Percentiles rank a stretch among this genome's conserved stretches.
These are phyloP conservation scores for Monodelphis domestica DNA, from an alignment of 2,797 vertebrate species.

Conservation along the genomic window DNA sequence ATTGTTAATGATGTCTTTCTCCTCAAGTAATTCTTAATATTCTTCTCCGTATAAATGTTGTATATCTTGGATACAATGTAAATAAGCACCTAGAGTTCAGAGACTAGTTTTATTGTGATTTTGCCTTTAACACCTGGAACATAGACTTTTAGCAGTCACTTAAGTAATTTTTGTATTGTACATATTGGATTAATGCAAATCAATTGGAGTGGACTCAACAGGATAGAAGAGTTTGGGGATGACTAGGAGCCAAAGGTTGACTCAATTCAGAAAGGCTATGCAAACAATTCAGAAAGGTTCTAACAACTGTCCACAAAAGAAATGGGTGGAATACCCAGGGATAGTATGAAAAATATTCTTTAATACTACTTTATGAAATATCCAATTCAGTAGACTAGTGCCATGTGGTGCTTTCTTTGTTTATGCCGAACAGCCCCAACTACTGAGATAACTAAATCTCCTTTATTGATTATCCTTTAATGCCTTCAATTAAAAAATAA, in stretches of 20 bases:
- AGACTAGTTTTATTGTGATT: background rate
- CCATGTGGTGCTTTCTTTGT: background rate
- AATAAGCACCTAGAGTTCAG: background rate
- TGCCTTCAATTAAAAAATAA: background rate
- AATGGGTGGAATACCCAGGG: background rate
- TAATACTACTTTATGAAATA: slow-evolving; percentile 6
- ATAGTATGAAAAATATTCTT: background rate
- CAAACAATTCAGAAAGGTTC: background rate
- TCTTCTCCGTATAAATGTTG: background rate
- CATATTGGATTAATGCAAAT: background rate
- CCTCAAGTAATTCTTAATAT: background rate
- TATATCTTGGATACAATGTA: background rate
- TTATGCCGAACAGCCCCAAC: background rate
- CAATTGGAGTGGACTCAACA: background rate
- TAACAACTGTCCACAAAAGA: background rate
- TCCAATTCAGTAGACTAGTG: background rate
- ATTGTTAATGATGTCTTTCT: background rate
- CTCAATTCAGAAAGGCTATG: background rate
- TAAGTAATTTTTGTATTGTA: background rate
- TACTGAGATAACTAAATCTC: background rate
- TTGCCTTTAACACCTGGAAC: background rate
- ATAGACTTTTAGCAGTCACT: background rate
- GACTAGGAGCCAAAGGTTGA: background rate
- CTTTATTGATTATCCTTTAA: background rate
- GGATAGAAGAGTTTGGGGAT: background rate